Conservation (phyloP, 2,113 vertebrate species). For the Geococcyx californianus region DNA sequence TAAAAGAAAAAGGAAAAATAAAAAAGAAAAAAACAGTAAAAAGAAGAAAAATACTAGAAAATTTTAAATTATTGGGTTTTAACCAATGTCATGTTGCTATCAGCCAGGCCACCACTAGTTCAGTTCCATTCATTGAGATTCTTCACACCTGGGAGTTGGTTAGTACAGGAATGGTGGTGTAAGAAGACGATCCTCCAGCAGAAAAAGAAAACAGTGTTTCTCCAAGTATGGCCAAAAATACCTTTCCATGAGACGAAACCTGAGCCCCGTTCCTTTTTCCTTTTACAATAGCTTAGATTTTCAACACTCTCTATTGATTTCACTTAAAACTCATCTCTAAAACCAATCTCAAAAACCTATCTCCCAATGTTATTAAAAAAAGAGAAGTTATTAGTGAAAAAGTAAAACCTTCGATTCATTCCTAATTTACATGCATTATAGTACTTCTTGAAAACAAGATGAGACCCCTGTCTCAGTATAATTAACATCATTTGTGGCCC, state of each 20-base stretch:
- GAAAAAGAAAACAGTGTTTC: not conserved
- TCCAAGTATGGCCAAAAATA: not conserved
- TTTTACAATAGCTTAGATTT: not conserved
- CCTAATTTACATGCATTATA: not conserved
- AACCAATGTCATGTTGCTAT: not conserved
- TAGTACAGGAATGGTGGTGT: not conserved
- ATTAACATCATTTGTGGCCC: not conserved
- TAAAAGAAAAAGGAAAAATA: not conserved
- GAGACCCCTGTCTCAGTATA: not conserved
- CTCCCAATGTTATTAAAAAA: not conserved
- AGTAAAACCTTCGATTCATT: not conserved
- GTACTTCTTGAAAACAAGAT: not conserved
- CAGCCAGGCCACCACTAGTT: not conserved
- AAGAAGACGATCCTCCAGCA: not conserved
- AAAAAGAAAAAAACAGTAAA: no score
- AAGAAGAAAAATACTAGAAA: not conserved
- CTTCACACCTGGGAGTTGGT: not conserved
- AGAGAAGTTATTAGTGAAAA: not conserved
- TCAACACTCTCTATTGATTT: not conserved
- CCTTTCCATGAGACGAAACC: not conserved
- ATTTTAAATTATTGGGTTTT: no score
- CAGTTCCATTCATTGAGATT: not conserved
- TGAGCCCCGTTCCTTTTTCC: rapidly evolving
- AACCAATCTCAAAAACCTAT: no score
- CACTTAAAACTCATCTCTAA: not conserved